phyloP scores from a whole-genome alignment of 2,888 invertebrate genomes.

The Lumbricus terrestris region DNA sequence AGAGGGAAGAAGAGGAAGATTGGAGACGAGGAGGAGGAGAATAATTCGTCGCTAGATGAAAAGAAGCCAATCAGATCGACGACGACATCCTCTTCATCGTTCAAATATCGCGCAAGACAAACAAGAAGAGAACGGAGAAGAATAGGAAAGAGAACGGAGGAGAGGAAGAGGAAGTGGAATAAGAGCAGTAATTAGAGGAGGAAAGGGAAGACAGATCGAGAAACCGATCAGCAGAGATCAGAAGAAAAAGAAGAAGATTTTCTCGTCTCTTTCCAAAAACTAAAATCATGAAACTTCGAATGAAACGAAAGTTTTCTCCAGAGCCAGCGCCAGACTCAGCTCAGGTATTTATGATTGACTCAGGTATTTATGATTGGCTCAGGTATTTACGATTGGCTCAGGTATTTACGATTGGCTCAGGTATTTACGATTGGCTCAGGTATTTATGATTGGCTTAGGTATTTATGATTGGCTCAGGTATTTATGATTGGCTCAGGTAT shows the following conservation, averaged over 20 bases:
- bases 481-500: too few relatives aligned
- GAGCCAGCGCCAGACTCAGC: neutral
- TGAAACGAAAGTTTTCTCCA: neutral
- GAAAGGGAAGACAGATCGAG: accelerated
- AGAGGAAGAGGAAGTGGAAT: too few relatives aligned
- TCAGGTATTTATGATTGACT: neutral
- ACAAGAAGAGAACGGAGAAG: too few relatives aligned
- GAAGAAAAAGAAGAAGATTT: too few relatives aligned
- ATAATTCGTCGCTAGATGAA: too few relatives aligned
- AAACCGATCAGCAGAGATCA: neutral
- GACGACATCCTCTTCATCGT: neutral
- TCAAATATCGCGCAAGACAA: neutral
- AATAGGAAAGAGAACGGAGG: too few relatives aligned
- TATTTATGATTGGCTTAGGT: too few relatives aligned
- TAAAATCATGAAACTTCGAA: neutral
- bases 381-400: neutral
- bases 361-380: neutral
- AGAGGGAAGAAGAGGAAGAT: too few relatives aligned
- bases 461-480: too few relatives aligned
- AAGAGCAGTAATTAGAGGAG: neutral
- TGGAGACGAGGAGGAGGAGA: too few relatives aligned
- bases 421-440: too few relatives aligned
- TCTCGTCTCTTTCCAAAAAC: neutral
- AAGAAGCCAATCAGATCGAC: neutral
- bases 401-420: too few relatives aligned